Evolutionary conservation across 2,113 vertebrate genomes (phyloP).

Genomic region (Pipra filicauda): DNA sequence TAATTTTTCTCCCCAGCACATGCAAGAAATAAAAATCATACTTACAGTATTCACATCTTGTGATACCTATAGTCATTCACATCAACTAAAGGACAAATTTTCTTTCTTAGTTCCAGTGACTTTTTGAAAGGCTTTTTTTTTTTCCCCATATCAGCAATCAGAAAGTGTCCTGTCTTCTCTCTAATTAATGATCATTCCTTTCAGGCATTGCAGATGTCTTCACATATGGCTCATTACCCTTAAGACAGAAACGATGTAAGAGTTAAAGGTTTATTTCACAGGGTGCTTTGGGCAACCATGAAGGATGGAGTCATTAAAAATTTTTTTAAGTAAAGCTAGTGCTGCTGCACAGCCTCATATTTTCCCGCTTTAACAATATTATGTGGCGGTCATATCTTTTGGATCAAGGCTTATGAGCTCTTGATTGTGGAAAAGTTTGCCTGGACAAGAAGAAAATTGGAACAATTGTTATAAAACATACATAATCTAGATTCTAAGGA

Average conservation of each 20-base stretch:
- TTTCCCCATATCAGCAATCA: not conserved
- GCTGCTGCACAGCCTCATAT: slow-evolving; percentile 4
- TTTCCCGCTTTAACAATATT: not conserved
- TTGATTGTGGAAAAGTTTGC: slow-evolving; percentile 19
- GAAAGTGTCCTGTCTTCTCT: slow-evolving; percentile 50
- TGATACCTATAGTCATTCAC: not conserved
- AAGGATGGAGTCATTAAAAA: slow-evolving; percentile 79
- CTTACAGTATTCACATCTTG: not conserved
- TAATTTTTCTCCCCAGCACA: not conserved
- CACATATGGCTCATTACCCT: slow-evolving; percentile 81
- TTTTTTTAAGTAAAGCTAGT: slow-evolving; percentile 69
- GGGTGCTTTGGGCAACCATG: slow-evolving; percentile 73
- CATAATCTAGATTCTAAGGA: not conserved
- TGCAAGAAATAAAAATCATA: not conserved
- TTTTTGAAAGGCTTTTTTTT: slow-evolving; percentile 1
- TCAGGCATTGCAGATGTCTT: slow-evolving; percentile 73
- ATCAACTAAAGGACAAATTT: not conserved
- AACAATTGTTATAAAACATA: slow-evolving; percentile 1
- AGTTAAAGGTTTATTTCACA: slow-evolving; percentile 81
- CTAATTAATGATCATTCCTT: slow-evolving; percentile 72
- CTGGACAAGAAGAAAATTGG: not conserved
- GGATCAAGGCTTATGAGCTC: slow-evolving; percentile 19
- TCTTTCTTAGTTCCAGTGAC: not conserved
- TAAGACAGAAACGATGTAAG: slow-evolving; percentile 78
- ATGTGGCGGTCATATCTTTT: not conserved